Conservation (phyloP, 2,113 vertebrate species). For the Lathamus discolor region DNA sequence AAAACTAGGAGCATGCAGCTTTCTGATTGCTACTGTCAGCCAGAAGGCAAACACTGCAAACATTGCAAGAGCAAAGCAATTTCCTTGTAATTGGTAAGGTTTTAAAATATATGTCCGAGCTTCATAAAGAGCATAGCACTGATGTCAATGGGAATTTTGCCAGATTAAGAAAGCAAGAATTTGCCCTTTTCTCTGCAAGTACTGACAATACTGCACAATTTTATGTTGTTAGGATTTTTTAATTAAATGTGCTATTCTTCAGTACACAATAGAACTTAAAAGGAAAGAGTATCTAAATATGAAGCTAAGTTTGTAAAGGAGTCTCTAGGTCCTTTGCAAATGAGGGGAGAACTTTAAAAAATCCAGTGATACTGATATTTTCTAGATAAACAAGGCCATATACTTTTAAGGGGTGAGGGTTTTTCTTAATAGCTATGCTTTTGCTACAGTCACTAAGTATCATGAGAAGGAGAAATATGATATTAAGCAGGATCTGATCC, state of each 20-base stretch:
- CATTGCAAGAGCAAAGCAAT: background rate
- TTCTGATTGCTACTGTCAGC: background rate
- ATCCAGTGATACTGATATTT: background rate
- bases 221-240: background rate
- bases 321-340: background rate
- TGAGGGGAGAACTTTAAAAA: background rate
- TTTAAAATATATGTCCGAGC: background rate
- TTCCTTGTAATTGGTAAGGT: background rate
- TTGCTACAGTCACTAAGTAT: conserved; percentile 17
- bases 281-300: conserved; percentile 1
- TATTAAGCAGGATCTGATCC: conserved; percentile 50
- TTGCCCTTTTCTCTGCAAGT: background rate
- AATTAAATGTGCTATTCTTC: conserved; percentile 15
- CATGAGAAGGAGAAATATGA: conserved; percentile 51
- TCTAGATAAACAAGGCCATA: background rate
- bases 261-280: background rate
- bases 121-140: background rate
- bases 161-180: background rate
- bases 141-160: background rate
- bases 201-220: background rate
- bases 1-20: background rate
- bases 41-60: background rate
- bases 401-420: background rate
- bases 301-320: background rate
- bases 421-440: background rate